phyloP scores from a whole-genome alignment of 2,113 vertebrate species.

The Gavialis gangeticus region DNA sequence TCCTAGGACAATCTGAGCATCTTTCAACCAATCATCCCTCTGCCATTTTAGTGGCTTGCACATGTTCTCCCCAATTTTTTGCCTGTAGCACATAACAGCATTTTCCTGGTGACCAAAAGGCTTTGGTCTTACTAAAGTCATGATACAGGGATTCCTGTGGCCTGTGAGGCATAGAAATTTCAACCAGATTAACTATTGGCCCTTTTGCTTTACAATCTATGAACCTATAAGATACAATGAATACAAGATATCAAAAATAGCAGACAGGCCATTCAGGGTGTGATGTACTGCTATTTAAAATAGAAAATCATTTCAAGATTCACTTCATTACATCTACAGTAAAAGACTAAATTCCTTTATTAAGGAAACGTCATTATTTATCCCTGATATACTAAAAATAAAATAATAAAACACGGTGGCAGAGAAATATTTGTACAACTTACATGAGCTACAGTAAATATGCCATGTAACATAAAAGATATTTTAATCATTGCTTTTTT shows the following conservation, averaged over 20 bases:
- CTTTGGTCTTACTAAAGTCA: too few species aligned
- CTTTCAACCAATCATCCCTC: too few species aligned
- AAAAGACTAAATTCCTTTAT: neutral
- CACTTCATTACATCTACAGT: neutral
- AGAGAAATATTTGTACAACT: neutral
- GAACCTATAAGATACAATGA: neutral
- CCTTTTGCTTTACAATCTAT: too few species aligned
- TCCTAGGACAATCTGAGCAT: too few species aligned
- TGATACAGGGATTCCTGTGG: too few species aligned
- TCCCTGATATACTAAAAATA: neutral
- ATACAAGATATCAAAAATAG: neutral
- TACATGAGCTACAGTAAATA: neutral
- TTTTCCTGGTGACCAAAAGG: too few species aligned
- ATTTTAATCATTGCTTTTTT: neutral
- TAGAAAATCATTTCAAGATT: neutral
- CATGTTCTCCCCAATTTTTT: too few species aligned
- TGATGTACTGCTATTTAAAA: neutral
- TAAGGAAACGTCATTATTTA: conserved; percentile 15
- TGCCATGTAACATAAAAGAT: neutral
- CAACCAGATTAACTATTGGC: too few species aligned
- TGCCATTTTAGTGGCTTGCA: too few species aligned
- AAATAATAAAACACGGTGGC: neutral
- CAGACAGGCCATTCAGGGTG: neutral
- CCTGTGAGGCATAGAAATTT: too few species aligned
- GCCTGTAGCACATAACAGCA: too few species aligned